phyloP scores from a whole-genome alignment of 2,888 invertebrate species.

The Aspidiotus destructor region DNA sequence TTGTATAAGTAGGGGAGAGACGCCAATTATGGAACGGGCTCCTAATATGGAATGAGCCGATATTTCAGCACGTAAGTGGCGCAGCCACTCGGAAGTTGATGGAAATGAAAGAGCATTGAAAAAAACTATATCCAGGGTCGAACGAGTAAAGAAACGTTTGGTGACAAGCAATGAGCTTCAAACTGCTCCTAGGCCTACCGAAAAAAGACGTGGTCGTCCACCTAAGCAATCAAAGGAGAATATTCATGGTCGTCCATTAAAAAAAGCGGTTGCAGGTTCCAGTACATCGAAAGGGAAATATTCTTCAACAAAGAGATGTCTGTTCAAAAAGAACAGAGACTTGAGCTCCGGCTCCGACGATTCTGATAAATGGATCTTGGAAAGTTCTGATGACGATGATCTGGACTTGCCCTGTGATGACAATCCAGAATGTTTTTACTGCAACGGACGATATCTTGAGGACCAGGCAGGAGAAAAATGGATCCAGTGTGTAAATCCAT shows the following conservation, averaged over 20 bases:
- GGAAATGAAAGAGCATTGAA: too few relatives aligned
- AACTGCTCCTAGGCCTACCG: too few relatives aligned
- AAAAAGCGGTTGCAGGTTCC: background rate
- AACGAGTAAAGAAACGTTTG: background rate
- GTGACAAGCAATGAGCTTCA: background rate
- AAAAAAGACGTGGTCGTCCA: too few relatives aligned
- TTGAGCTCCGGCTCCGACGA: background rate
- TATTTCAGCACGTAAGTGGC: too few relatives aligned
- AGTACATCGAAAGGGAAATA: background rate
- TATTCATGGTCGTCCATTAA: too few relatives aligned
- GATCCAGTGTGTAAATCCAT: slow-evolving; percentile 1
- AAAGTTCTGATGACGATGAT: background rate
- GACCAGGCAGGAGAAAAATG: background rate
- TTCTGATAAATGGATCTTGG: background rate
- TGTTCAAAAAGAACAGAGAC: background rate
- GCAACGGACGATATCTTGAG: background rate
- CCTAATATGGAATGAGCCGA: too few relatives aligned
- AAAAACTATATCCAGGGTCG: too few relatives aligned
- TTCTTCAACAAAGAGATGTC: background rate
- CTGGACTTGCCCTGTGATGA: background rate
- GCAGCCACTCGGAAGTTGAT: too few relatives aligned
- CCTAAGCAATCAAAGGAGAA: too few relatives aligned
- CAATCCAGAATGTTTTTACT: background rate
- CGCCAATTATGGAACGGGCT: background rate
- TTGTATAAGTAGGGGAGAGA: background rate